These are phyloP conservation scores for Eupristina koningsbergeri DNA, from an alignment of 1,140 invertebrate species.

Conservation along the genomic window DNA sequence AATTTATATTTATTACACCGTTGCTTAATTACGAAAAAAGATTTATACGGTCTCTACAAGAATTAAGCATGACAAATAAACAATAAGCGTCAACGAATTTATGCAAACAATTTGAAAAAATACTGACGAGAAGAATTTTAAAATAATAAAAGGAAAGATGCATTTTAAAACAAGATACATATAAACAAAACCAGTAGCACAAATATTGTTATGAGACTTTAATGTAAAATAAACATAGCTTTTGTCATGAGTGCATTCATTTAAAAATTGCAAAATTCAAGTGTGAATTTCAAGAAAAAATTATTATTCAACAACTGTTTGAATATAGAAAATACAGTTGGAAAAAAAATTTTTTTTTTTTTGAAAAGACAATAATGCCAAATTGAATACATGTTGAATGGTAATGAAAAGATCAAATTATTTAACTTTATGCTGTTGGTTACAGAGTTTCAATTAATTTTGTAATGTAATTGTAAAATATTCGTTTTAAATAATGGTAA, in stretches of 20 bases:
- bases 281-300: neutral
- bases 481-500: too few species aligned
- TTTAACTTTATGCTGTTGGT: too few species aligned
- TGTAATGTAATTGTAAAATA: too few species aligned
- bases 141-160: constrained; percentile 28
- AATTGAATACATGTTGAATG: too few species aligned
- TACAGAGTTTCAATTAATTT: too few species aligned
- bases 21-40: constrained; percentile 15
- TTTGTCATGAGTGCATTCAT: neutral
- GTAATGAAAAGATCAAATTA: too few species aligned
- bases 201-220: constrained; percentile 1
- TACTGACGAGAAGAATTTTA: neutral
- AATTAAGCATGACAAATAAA: constrained; percentile 38
- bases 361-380: too few species aligned
- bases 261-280: neutral
- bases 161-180: neutral
- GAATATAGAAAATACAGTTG: too few species aligned
- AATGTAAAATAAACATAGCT: neutral
- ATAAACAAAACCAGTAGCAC: neutral
- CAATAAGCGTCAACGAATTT: constrained; percentile 26
- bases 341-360: too few species aligned
- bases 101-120: constrained; percentile 26
- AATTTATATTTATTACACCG: constrained; percentile 23
- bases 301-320: too few species aligned
- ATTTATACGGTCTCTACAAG: neutral